Evolutionary conservation across 2,113 vertebrate genomes (phyloP).

Genomic region (Apeltes quadracus): DNA sequence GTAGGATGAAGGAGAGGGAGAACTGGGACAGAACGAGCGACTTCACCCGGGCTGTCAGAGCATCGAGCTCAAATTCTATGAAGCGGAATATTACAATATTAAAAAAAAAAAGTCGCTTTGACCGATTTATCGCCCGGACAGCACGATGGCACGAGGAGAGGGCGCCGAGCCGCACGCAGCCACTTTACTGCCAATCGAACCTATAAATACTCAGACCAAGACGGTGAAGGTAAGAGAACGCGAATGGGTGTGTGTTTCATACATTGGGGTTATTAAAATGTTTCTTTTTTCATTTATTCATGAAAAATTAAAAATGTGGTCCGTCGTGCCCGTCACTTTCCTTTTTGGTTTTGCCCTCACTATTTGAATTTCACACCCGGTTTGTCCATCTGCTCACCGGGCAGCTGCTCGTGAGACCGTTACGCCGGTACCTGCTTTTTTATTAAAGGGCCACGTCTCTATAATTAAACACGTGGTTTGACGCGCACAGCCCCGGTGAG

Average conservation of each 20-base stretch:
- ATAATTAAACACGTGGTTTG: background rate
- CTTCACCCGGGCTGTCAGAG: background rate
- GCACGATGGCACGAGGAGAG: slow-evolving; percentile 71
- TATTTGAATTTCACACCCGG: slow-evolving; percentile 30
- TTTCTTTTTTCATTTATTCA: no score
- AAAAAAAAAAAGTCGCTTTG: no score
- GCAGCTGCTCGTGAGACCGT: background rate
- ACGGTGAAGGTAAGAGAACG: slow-evolving; percentile 49
- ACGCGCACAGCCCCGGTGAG: no score
- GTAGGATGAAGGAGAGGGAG: no score
- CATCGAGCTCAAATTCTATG: background rate
- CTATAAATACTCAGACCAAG: slow-evolving; percentile 51
- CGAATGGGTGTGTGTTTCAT: rapidly evolving
- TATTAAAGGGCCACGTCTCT: slow-evolving; percentile 22
- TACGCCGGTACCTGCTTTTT: background rate
- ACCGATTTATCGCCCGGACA: background rate
- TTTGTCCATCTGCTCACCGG: background rate
- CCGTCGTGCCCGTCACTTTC: background rate
- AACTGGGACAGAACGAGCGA: no score
- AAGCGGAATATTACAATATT: background rate
- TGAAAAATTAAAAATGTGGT: background rate
- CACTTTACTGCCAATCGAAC: slow-evolving; percentile 58
- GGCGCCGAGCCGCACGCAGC: slow-evolving; percentile 63
- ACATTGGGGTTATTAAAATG: background rate
- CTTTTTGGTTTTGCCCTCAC: background rate